Percentiles rank a stretch among this genome's conserved stretches.
phyloP scores from a whole-genome alignment of 2,797 vertebrate species.

The Lindbergichthys nudifrons region DNA sequence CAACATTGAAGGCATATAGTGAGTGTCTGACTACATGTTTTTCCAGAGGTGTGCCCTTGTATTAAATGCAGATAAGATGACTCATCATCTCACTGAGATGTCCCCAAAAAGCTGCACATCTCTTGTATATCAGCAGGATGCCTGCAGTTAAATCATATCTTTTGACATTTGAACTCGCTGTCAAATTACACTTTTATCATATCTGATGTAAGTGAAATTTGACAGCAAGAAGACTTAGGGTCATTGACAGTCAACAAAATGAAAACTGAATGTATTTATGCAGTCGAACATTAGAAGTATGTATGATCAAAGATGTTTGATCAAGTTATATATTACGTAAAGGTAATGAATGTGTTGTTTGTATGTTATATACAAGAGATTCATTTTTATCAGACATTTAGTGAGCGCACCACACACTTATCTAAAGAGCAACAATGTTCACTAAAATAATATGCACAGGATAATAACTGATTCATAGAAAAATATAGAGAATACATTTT shows the following conservation, averaged over 20 bases:
- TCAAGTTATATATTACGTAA: neutral
- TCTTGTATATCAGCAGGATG: slow-evolving; percentile 19
- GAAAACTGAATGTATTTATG: neutral
- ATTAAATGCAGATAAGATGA: slow-evolving; percentile 29
- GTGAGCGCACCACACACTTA: neutral
- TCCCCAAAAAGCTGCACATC: slow-evolving; percentile 23
- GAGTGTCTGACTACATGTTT: slow-evolving; percentile 49
- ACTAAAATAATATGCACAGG: neutral
- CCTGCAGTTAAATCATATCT: slow-evolving; percentile 19
- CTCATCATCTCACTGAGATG: slow-evolving; percentile 26
- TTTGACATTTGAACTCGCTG: slow-evolving; percentile 43
- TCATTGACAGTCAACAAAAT: slow-evolving; percentile 3
- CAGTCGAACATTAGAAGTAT: neutral
- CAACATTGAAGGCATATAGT: slow-evolving; percentile 38
- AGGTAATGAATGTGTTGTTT: no score
- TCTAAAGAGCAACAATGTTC: neutral
- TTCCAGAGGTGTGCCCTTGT: slow-evolving; percentile 31
- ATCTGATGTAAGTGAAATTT: slow-evolving; percentile 17
- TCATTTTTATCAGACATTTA: neutral
- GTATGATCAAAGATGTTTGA: slow-evolving; percentile 2
- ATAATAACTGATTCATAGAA: neutral
- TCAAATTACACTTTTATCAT: slow-evolving; percentile 21
- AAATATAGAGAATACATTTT: neutral
- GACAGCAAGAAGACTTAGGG: slow-evolving; percentile 6
- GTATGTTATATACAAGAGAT: neutral